These are phyloP conservation scores for Ostrea denselamellosa DNA, from an alignment of 1,140 invertebrate species.

Conservation along the genomic window DNA sequence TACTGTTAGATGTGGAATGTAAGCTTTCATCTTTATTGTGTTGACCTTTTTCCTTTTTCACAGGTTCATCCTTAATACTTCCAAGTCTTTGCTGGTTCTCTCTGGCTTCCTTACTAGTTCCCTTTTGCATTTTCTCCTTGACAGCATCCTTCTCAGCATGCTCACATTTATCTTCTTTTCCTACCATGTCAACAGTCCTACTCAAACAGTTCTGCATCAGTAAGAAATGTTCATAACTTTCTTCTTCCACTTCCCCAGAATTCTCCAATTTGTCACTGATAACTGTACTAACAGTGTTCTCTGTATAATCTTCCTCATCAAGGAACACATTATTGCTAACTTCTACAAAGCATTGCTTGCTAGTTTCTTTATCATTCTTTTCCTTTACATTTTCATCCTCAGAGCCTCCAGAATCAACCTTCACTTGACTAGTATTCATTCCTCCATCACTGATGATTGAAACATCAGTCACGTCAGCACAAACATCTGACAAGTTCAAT, in stretches of 20 bases:
- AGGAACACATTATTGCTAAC: constrained; percentile 13
- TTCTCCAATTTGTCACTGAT: not conserved
- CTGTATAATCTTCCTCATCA: not conserved
- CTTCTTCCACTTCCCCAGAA: not conserved
- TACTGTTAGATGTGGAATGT: not conserved
- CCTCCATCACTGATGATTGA: constrained; percentile 28
- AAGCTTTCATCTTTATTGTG: not conserved
- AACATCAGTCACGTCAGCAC: constrained; percentile 26
- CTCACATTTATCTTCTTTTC: not conserved
- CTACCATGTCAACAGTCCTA: too few species aligned
- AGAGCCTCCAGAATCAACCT: not conserved
- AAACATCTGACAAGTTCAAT: constrained; percentile 33
- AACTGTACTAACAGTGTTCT: not conserved
- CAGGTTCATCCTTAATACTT: not conserved
- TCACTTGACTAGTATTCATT: not conserved
- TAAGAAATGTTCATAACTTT: not conserved
- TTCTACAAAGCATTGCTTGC: not conserved
- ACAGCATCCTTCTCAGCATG: not conserved
- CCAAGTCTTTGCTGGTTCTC: not conserved
- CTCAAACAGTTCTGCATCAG: not conserved
- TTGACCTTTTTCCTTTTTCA: constrained; percentile 1
- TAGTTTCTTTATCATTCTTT: not conserved
- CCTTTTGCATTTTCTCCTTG: not conserved
- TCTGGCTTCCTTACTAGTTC: not conserved
- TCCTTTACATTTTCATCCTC: not conserved